Conservation (phyloP, 2,113 vertebrate species). For the Ariopsis seemanni region DNA sequence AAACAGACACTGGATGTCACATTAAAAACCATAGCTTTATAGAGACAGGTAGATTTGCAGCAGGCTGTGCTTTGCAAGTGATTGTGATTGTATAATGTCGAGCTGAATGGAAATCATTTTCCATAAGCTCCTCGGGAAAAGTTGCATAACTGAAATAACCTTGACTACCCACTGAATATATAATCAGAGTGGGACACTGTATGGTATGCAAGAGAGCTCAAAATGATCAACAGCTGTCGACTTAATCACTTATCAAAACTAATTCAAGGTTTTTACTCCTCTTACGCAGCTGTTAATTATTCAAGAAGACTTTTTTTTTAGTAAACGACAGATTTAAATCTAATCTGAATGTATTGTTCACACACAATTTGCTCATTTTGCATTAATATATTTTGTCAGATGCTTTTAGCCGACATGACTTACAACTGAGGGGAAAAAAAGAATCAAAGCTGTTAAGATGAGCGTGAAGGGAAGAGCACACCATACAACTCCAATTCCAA, state of each 20-base stretch:
- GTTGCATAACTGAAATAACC: not conserved
- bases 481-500: too few species aligned
- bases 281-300: not conserved
- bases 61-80: not conserved
- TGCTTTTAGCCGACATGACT: not conserved
- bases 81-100: not conserved
- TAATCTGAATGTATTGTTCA: conserved; percentile 8
- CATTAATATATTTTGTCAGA: not conserved
- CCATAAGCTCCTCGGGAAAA: not conserved
- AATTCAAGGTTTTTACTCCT: not conserved
- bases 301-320: not conserved
- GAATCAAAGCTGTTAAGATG: not conserved
- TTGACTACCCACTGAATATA: not conserved
- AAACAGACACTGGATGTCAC: conserved; percentile 13
- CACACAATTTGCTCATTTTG: not conserved
- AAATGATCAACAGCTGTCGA: not conserved
- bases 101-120: not conserved
- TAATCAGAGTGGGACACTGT: not conserved
- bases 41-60: not conserved
- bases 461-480: not conserved
- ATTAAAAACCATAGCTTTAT: not conserved
- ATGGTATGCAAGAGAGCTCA: not conserved
- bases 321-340: not conserved
- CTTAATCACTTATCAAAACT: not conserved
- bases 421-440: not conserved